Percentiles rank a stretch among this genome's conserved stretches.
Evolutionary conservation across 2,797 vertebrate genomes (phyloP).

Genomic region (Otolemur crassicaudatus): DNA sequence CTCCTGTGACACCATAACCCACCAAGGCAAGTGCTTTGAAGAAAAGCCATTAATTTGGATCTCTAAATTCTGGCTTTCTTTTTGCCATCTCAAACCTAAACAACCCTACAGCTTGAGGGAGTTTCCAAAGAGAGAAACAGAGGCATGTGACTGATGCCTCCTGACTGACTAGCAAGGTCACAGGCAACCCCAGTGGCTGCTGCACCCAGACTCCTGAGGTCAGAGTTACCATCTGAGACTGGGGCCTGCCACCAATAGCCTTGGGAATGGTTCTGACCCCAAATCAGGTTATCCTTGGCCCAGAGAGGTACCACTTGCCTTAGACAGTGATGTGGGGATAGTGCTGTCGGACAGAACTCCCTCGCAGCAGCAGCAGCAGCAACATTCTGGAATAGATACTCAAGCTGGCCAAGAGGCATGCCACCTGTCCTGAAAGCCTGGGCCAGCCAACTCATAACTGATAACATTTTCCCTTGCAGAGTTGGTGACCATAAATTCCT

Average conservation of each 20-base stretch:
- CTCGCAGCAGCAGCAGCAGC: neutral
- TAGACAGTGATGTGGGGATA: neutral
- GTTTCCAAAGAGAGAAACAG: constrained; percentile 38
- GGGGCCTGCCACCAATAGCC: neutral
- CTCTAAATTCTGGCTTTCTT: constrained; percentile 14
- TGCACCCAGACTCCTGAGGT: neutral
- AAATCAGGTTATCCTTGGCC: neutral
- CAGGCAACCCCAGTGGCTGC: neutral
- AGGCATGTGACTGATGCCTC: neutral
- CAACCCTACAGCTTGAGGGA: neutral
- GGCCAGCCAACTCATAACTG: constrained; percentile 20
- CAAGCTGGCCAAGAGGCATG: neutral
- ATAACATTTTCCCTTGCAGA: constrained; percentile 34
- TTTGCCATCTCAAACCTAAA: neutral
- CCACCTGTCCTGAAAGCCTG: neutral
- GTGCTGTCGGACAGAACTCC: neutral
- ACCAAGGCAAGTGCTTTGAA: neutral
- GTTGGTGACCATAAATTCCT: constrained; percentile 40
- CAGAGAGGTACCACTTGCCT: neutral
- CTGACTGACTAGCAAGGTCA: neutral
- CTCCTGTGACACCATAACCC: neutral
- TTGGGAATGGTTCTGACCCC: neutral
- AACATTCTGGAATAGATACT: neutral
- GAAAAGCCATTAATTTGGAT: neutral
- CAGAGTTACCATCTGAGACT: neutral